Percentiles rank a stretch among this genome's conserved stretches.
Evolutionary conservation across 2,888 invertebrate genomes (phyloP).

Genomic region (Idaea biselata): DNA sequence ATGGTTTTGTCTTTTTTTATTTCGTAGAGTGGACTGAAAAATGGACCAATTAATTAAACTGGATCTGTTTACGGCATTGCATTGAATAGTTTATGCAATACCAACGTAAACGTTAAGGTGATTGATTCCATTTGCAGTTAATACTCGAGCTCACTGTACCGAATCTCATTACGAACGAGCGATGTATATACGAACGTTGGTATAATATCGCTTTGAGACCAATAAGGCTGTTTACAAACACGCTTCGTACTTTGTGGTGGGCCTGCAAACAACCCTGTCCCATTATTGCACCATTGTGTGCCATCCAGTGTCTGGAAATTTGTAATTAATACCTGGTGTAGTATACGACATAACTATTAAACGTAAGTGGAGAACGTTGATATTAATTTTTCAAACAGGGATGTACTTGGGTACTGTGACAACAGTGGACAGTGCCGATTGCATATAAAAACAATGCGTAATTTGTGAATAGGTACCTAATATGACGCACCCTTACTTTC

Average conservation of each 20-base stretch:
- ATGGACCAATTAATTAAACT: neutral
- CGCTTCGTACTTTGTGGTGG: constrained; percentile 62
- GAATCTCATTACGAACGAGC: constrained; percentile 1
- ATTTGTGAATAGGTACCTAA: too few relatives aligned
- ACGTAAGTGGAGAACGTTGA: neutral
- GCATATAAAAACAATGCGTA: too few relatives aligned
- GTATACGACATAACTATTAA: neutral
- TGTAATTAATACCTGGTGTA: constrained; percentile 46
- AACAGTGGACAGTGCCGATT: too few relatives aligned
- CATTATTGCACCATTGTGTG: constrained; percentile 55
- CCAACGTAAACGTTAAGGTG: constrained; percentile 12
- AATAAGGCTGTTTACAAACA: constrained; percentile 63
- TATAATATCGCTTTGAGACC: constrained; percentile 50
- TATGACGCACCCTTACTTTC: too few relatives aligned
- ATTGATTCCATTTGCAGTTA: constrained; percentile 18
- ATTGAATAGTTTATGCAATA: constrained; percentile 12
- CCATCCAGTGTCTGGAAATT: constrained; percentile 47
- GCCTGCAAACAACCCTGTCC: constrained; percentile 49
- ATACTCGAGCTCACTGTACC: constrained; percentile 9
- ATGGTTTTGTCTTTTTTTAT: too few relatives aligned
- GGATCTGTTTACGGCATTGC: constrained; percentile 7
- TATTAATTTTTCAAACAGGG: neutral
- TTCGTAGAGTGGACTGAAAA: neutral
- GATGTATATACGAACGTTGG: constrained; percentile 1
- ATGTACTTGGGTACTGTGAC: neutral